Percentiles rank a stretch among this genome's conserved stretches.
Conservation (phyloP, 92 coral and sea anemone species). For the Hydrozoanthus gracilis region DNA sequence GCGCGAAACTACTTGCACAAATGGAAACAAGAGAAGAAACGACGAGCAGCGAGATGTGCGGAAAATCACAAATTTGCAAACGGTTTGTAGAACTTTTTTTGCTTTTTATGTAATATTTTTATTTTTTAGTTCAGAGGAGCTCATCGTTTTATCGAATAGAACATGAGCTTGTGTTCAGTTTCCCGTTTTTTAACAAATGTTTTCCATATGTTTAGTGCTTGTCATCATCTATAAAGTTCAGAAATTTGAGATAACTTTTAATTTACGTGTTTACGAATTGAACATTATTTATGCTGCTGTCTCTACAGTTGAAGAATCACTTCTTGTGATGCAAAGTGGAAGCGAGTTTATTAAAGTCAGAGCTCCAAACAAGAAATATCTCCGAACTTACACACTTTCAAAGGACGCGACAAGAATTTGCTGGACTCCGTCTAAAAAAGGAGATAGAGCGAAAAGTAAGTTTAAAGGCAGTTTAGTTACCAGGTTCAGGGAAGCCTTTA, state of each 20-base stretch:
- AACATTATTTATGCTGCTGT: not conserved
- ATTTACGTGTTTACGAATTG: constrained; percentile 1
- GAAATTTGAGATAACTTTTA: not conserved
- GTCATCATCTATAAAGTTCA: not conserved
- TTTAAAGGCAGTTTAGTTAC: not conserved
- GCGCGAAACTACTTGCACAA: constrained; percentile 59
- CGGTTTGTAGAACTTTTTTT: constrained; percentile 54
- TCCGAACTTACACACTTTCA: constrained; percentile 71
- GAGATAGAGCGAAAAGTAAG: constrained; percentile 84
- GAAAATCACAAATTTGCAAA: constrained; percentile 86
- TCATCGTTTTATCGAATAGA: not conserved
- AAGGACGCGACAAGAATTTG: constrained; percentile 58
- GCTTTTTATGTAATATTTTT: not conserved
- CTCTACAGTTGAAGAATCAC: constrained; percentile 75
- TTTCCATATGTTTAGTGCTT: not conserved
- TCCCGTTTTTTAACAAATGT: not conserved
- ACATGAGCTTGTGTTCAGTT: not conserved
- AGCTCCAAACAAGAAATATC: constrained; percentile 76
- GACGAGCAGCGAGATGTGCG: constrained; percentile 81
- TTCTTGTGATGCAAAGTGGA: constrained; percentile 75
- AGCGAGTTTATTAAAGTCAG: constrained; percentile 74
- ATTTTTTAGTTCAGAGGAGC: not conserved
- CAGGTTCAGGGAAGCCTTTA: not conserved
- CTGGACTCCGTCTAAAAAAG: constrained; percentile 88
- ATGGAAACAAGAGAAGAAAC: constrained; percentile 68